Percentiles rank a stretch among this genome's conserved stretches.
These are phyloP conservation scores for Rhabdomys dilectus DNA, from an alignment of 2,113 vertebrate species.

Conservation along the genomic window DNA sequence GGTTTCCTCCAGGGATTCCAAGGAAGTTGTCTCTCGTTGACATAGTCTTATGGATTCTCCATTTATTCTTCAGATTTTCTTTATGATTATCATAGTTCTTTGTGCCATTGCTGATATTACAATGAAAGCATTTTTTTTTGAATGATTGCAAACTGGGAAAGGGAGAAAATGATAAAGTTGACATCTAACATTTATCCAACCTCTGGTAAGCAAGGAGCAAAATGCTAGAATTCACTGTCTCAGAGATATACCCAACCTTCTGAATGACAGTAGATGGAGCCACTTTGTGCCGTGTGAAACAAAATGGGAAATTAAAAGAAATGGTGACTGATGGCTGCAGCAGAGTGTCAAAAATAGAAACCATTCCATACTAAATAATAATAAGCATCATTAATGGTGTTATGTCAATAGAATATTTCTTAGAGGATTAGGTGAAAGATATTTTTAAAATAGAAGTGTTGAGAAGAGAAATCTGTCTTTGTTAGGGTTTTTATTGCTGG, in stretches of 20 bases:
- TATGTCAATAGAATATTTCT: conserved; percentile 1
- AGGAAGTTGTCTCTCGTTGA: not conserved
- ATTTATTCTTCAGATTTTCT: not conserved
- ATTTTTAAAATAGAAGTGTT: too few relatives aligned
- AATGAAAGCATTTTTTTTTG: not conserved
- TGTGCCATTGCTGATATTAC: not conserved
- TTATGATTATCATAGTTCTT: conserved; percentile 7
- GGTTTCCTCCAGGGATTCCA: not conserved
- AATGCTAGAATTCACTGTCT: not conserved
- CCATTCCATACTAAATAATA: conserved; percentile 5
- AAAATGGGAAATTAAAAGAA: conserved; percentile 29
- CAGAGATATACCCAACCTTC: not conserved
- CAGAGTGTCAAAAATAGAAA: not conserved
- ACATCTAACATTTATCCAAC: not conserved
- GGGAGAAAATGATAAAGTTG: not conserved
- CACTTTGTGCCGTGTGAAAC: not conserved
- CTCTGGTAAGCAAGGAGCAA: not conserved
- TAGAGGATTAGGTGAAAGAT: not conserved
- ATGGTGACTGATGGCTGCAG: not conserved
- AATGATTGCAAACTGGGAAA: conserved; percentile 2
- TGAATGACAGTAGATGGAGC: not conserved
- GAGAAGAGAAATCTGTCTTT: too few relatives aligned
- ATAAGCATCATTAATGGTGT: not conserved
- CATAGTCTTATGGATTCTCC: not conserved
- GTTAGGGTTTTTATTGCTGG: not conserved